Percentiles rank a stretch among this genome's conserved stretches.
Conservation (phyloP, 2,797 vertebrate species). For the Melanotaenia nigrans region DNA sequence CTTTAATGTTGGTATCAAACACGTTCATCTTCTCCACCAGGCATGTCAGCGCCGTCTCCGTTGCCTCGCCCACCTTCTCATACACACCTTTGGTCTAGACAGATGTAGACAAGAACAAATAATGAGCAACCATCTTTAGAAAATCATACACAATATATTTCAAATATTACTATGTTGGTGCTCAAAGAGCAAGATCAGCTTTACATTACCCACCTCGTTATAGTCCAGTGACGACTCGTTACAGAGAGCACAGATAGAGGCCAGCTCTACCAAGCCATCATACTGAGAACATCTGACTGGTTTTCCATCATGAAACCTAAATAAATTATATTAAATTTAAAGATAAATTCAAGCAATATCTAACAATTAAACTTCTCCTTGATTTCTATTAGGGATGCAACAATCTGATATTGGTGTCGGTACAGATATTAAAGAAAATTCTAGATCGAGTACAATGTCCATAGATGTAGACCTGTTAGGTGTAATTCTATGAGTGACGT, state of each 20-base stretch:
- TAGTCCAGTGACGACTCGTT: conserved; percentile 96
- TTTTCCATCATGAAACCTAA: conserved; percentile 86
- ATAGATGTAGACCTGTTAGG: too few relatives aligned
- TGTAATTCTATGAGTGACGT: too few relatives aligned
- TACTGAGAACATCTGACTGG: conserved; percentile 87
- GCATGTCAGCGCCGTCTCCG: conserved; percentile 91
- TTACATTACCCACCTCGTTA: conserved; percentile 86
- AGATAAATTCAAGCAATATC: too few relatives aligned
- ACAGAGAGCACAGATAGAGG: conserved; percentile 94
- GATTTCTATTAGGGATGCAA: too few relatives aligned
- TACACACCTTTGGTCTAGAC: conserved; percentile 89
- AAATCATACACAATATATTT: not conserved
- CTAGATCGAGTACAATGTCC: too few relatives aligned
- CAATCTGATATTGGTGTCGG: too few relatives aligned
- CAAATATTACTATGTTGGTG: not conserved
- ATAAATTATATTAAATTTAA: not conserved
- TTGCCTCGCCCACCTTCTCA: conserved; percentile 95
- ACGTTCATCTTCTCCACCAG: conserved; percentile 98
- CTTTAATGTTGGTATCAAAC: conserved; percentile 87
- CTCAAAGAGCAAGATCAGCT: not conserved
- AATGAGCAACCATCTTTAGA: not conserved
- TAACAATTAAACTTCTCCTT: not conserved
- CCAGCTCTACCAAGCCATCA: conserved; percentile 91
- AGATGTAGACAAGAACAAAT: not conserved
- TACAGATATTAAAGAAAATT: too few relatives aligned